Evolutionary conservation across 2,888 invertebrate genomes (phyloP), one percentile per base, ranked within the genome.

Genomic region (Netelia fuscicornis): DNA sequence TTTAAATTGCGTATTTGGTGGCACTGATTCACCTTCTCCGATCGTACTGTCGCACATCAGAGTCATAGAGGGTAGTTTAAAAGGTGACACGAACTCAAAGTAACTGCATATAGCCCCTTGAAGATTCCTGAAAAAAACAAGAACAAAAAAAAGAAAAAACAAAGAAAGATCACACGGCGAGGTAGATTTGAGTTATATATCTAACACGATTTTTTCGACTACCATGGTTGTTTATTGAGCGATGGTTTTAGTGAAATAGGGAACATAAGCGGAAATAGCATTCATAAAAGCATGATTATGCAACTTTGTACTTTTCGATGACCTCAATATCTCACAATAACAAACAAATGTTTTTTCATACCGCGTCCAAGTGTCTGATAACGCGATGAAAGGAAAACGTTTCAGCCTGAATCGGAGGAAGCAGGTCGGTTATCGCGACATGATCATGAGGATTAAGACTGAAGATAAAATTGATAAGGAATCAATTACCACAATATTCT

Each of bases 81-180:
- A 95, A 88, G 96, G 95, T 89, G 97, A 96, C 92, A 97, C 96
- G 92, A 97, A 97, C 94, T 99, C 99, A 94, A 99, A 97, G 94
- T 98, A 99, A 90, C 98, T 98, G 94, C 99, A 98, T 90, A 99
- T 97, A 81, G 99, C 99, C 87, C 98, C 98, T 95, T 99, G 99
- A 78, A 99, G 95, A 94, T 99, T 99, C 99, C 99, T 99, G 94
- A 67, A 89, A 89, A 78, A 88, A 81, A 78, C 23, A 48, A 37
- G 48, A 8, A 62, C 25, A 77, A 75, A 20, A 65, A 44, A 64
- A 67, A 60, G 25, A 62, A 75, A 62, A n/a, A 25, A 48, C 0
- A 48, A 17, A 20, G 20, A 52, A 52, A 52, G 3, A 52, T n/a
- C 52, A 54, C 1, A 54, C 0, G n/a, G n/a, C n/a, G 13, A n/a